phyloP scores from a whole-genome alignment of 2,113 vertebrate species.

The Tringa solitaria region DNA sequence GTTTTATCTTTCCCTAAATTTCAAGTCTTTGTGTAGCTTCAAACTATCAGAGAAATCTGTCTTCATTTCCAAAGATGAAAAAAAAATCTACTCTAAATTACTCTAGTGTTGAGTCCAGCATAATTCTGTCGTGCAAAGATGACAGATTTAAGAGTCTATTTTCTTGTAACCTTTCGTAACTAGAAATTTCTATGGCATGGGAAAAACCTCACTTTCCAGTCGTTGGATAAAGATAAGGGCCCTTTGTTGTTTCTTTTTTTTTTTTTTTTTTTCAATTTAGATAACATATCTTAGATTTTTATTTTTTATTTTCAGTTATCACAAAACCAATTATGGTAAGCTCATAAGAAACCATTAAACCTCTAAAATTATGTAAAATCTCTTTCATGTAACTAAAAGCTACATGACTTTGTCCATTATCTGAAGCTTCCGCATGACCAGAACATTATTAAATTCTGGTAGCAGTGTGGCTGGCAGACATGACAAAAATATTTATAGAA shows the following conservation, averaged over 20 bases:
- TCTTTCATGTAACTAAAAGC: not conserved
- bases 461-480: not conserved
- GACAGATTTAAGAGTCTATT: not conserved
- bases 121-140: not conserved
- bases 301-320: not conserved
- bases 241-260: not conserved
- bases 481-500: not conserved
- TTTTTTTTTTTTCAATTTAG: not conserved
- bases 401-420: not conserved
- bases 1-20: not conserved
- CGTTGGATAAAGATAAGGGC: not conserved
- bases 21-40: not conserved
- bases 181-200: not conserved
- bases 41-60: not conserved
- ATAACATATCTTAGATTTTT: not conserved
- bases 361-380: not conserved
- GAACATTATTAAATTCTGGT: not conserved
- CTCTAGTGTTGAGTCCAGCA: not conserved
- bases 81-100: not conserved
- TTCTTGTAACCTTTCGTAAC: not conserved
- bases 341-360: not conserved
- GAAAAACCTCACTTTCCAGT: not conserved
- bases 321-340: not conserved
- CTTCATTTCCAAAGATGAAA: not conserved
- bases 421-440: not conserved